Base-by-base conservation (phyloP, 2,797 vertebrate species). In the Catostomus latipinnis region DNA sequence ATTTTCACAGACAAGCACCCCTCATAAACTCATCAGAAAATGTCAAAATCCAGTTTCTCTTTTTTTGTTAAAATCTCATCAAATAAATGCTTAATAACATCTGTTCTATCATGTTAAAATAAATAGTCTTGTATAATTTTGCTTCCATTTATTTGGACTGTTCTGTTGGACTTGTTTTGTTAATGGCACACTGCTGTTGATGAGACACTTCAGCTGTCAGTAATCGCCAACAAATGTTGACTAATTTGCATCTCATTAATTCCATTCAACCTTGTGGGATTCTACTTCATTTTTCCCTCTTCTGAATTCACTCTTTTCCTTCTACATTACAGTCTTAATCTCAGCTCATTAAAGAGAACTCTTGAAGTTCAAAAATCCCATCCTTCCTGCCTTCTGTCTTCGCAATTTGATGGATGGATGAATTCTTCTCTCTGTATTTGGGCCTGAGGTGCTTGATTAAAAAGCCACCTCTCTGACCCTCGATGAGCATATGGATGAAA, bases 401-500 rank as follows among this genome's bases (percentile, higher is more conserved):
- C 6, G 50, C 50, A 57, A 53, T 11, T 45, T 80, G 70, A 72
- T 58, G 60, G 77, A 71, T 79, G 71, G 52, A 75, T 56, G 46
- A 54, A 74, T 72, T 43, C 7, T 14, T 43, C 65, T 14, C 83
- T 83, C 82, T 88, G 87, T 57, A 68, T 90, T 88, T 86, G 79
- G 87, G 84, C 88, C 86, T 84, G 83, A 89, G 88, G 88, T 87
- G 90, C 87, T 90, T 93, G 92, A 93, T 93, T 93, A 92, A 92
- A 91, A 90, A 90, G 91, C 88, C 90, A 90, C 88, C 88, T 90
- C 88, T 92, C 84, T 76, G 87, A 89, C 90, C 86, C 89, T 93
- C 91, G 90, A 93, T 91, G 90, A 93, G 91, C 87, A 88, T 92
- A 91, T 92, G 92, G 93, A 94, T 94, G 94, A 94, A 93, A 93